Base-by-base conservation (phyloP, 2,888 invertebrate species). In the Elegia similella region DNA sequence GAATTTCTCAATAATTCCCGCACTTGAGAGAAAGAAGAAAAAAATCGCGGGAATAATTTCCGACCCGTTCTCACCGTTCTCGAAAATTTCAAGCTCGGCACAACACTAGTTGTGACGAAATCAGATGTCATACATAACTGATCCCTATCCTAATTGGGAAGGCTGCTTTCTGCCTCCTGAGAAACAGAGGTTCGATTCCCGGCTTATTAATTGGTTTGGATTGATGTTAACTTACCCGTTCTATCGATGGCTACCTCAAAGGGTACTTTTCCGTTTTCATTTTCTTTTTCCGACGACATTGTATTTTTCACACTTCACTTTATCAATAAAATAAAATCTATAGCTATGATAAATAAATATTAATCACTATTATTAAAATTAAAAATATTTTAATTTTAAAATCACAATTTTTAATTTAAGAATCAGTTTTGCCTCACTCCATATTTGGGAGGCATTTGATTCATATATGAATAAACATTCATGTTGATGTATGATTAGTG, bases 221-320 rank as follows among this genome's bases (percentile, higher is more conserved):
- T 23, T 3, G 2, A 23, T 23, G 23, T n/a, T 29, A 47, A n/a
- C 23, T 13, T 48, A 48, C 48, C 48, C 15, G 56, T 56, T 56
- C 43, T 56, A 34, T 56, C 56, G 10, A 56, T 17, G 5, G 56
- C 56, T 13, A 29, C 42, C 42, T 56, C 56, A 56, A 56, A 56
- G 5, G 56, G 48, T 32, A 48, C 48, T 16, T 48, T 48, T 10
- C 13, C 48, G 8, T 8, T 15, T 3, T 32, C 32, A 10, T 15
- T 6, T 32, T 32, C 46, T 8, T n/a, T 15, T 15, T 1, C 30
- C 6, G 23, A 5, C 17, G 32, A 30, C 48, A 48, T 48, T 48
- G 32, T 48, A 15, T 8, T 15, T 29, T 10, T n/a, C 46, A 46
- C 13, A 29, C 13, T 29, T 47, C 32, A 48, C 48, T 38, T 5